Percentiles rank a stretch among this genome's conserved stretches.
Conservation (phyloP, 2,888 invertebrate species). For the Amblyteles armatorius region DNA sequence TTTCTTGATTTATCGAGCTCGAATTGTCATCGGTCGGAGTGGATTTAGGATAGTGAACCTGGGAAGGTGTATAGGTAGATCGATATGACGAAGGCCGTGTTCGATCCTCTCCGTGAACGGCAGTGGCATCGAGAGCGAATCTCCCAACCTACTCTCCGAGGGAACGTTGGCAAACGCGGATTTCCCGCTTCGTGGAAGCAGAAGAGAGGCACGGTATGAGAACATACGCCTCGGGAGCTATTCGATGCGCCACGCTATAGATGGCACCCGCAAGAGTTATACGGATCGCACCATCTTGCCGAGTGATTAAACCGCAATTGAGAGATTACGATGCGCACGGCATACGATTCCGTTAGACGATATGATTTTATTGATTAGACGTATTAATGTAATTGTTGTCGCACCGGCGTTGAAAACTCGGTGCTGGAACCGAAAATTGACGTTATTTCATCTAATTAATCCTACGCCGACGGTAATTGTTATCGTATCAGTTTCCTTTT, state of each 20-base stretch:
- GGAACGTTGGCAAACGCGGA: slow-evolving; percentile 56
- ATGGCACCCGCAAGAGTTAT: slow-evolving; percentile 16
- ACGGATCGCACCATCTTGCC: slow-evolving; percentile 54
- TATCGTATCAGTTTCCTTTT: not conserved
- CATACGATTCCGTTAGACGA: slow-evolving; percentile 10
- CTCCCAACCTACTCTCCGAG: slow-evolving; percentile 50
- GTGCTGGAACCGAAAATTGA: not conserved
- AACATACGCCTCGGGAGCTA: slow-evolving; percentile 56
- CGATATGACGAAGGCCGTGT: slow-evolving; percentile 21
- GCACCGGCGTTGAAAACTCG: not conserved
- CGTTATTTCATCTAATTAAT: not conserved
- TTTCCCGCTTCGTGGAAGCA: slow-evolving; percentile 50
- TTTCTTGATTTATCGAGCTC: slow-evolving; percentile 1
- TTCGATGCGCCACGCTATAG: slow-evolving; percentile 29
- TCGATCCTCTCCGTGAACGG: slow-evolving; percentile 43
- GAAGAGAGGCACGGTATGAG: slow-evolving; percentile 24
- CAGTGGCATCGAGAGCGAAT: slow-evolving; percentile 56
- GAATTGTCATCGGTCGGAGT: slow-evolving; percentile 18
- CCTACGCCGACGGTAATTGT: not conserved
- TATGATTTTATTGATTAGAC: not conserved
- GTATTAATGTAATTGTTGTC: not conserved
- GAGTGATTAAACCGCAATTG: slow-evolving; percentile 62
- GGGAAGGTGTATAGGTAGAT: not conserved
- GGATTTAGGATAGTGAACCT: slow-evolving; percentile 17
- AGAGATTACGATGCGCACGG: slow-evolving; percentile 51